Percentiles rank a stretch among this genome's conserved stretches.
These are phyloP conservation scores for Smutsia temminckii DNA, from an alignment of 2,797 vertebrate genomes.

Conservation along the genomic window DNA sequence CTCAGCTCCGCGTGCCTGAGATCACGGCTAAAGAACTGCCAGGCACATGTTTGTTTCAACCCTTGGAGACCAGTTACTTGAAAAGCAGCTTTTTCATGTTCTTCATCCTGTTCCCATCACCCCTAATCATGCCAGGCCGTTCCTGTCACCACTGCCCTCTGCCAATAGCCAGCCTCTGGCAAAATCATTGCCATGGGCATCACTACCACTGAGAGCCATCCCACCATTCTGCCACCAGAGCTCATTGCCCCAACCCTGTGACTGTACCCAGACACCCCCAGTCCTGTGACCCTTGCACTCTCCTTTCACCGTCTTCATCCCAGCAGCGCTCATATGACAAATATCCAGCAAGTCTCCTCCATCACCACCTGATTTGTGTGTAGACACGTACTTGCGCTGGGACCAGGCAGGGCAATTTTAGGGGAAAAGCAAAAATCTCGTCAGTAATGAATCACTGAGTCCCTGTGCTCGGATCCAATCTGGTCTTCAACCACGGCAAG, in stretches of 20 bases:
- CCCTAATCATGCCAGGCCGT: background rate
- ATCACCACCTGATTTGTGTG: background rate
- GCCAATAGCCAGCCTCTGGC: background rate
- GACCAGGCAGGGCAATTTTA: background rate
- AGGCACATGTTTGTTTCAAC: background rate
- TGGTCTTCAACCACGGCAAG: background rate
- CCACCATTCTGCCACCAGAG: background rate
- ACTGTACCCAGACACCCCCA: background rate
- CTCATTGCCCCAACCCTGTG: background rate
- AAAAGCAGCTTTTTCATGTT: slow-evolving; percentile 15
- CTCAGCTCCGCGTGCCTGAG: background rate
- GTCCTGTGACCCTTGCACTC: background rate
- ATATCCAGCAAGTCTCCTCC: background rate
- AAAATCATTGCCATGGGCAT: background rate
- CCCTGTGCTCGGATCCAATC: background rate
- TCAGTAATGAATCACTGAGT: background rate
- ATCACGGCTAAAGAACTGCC: background rate
- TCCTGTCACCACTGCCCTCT: background rate
- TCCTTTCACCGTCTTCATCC: background rate
- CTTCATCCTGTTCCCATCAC: background rate
- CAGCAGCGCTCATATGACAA: background rate
- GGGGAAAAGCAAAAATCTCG: background rate
- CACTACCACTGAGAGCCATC: background rate
- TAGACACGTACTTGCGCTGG: background rate
- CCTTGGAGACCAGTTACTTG: background rate